Base-by-base conservation (phyloP, 2,797 vertebrate species). In the Helostoma temminkii region DNA sequence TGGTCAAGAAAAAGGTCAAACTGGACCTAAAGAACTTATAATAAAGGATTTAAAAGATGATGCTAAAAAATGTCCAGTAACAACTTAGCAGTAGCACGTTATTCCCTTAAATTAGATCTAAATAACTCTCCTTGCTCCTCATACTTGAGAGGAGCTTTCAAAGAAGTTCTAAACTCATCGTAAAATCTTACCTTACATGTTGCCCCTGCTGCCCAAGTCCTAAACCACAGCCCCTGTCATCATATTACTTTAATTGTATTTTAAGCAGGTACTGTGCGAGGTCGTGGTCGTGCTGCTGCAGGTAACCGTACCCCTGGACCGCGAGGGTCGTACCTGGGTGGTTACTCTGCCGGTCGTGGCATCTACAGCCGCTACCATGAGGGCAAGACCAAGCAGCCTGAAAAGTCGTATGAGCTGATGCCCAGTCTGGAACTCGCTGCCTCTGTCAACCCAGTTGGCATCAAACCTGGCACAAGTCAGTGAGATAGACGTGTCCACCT, bases 331-430 rank as follows among this genome's bases (percentile, higher is more conserved):
- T 99, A 99, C 95, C 96, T 99, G 63, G 98, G 98, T 70, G 98
- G 98, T 93, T 99, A 99, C 90, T 99, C 98, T 36, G 98, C 98
- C 0, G 98, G 98, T 90, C 97, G 98, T 86, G 98, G 98, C 89
- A 99, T 99, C 94, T 99, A 99, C 94, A 99, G 98, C 95, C 96
- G 98, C 88, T 99, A 99, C 92, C 98, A 99, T 1, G 98, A 99
- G 93, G 98, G 98, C 93, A 99, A 99, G 96, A 92, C 94, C 94
- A 99, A 98, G 88, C 95, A 95, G 89, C 92, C 94, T 66, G 97
- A 98, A 86, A 98, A 98, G 93, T 94, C 96, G 91, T 98, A 96
- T 66, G 98, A 99, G 88, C 95, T 99, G 91, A 94, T 98, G 88
- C 91, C 96, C 89, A 96, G 94, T 93, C 88, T 98, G 96, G 98